Conservation (phyloP, 2,797 vertebrate genomes). For the Valencia hispanica region DNA sequence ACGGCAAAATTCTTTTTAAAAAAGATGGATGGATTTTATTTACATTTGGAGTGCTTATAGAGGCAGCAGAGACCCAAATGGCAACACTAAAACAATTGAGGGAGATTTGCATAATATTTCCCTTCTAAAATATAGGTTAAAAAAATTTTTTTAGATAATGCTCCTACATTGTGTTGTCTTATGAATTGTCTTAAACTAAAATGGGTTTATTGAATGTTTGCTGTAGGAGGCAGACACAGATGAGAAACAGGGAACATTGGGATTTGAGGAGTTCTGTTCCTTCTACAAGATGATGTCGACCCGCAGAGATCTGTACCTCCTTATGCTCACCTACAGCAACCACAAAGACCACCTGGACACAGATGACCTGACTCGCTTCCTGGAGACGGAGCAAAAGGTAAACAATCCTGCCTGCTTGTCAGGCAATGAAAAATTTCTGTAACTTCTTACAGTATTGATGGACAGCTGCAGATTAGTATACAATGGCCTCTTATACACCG, state of each 20-base stretch:
- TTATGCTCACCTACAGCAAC: constrained; percentile 96
- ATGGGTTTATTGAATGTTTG: background rate
- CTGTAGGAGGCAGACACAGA: constrained; percentile 95
- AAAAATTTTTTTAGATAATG: no score
- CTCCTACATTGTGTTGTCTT: no score
- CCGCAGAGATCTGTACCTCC: constrained; percentile 93
- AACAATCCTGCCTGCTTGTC: background rate
- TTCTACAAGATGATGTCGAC: constrained; percentile 99
- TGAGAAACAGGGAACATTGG: constrained; percentile 91
- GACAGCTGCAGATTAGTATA: background rate
- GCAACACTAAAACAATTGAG: no score
- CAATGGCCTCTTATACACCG: background rate
- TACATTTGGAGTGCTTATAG: no score
- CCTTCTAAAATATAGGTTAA: no score
- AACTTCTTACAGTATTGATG: background rate
- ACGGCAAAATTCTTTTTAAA: no score
- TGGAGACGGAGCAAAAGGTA: constrained; percentile 96
- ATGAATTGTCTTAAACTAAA: no score
- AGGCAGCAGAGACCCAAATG: no score
- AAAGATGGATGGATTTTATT: no score
- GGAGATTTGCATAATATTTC: no score
- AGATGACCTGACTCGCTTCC: constrained; percentile 86
- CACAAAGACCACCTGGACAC: constrained; percentile 93
- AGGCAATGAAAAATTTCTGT: background rate
- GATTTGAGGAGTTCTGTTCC: constrained; percentile 96